Evolutionary conservation across 2,888 invertebrate genomes (phyloP).

Genomic region (Trachelus stipa): DNA sequence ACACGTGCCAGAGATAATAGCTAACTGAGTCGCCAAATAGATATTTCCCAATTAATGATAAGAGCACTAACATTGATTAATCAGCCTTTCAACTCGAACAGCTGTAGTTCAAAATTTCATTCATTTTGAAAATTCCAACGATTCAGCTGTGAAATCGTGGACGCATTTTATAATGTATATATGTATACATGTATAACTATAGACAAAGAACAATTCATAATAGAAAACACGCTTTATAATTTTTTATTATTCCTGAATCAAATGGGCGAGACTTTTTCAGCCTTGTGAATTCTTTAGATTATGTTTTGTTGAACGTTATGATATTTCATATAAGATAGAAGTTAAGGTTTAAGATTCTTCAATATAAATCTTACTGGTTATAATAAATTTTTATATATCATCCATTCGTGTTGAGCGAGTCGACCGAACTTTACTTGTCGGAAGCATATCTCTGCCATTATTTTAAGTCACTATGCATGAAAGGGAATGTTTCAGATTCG

Average conservation of each 20-base stretch:
- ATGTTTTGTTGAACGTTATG: neutral
- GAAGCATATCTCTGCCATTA: neutral
- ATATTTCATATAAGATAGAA: neutral
- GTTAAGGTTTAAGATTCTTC: neutral
- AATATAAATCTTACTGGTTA: neutral
- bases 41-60: neutral
- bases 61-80: neutral
- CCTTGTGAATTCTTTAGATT: neutral
- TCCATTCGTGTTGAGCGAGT: constrained; percentile 1
- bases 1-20: neutral
- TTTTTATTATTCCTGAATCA: neutral
- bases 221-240: neutral
- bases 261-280: neutral
- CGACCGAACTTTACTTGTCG: neutral
- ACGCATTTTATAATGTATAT: neutral
- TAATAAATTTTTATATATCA: neutral
- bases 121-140: neutral
- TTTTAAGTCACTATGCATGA: constrained; percentile 46
- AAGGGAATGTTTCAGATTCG: constrained; percentile 42
- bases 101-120: neutral
- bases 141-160: neutral
- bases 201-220: neutral
- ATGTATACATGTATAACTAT: neutral
- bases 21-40: neutral
- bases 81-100: neutral